These are phyloP conservation scores for Gouania willdenowi DNA, from an alignment of 2,797 vertebrate genomes.

Conservation along the genomic window DNA sequence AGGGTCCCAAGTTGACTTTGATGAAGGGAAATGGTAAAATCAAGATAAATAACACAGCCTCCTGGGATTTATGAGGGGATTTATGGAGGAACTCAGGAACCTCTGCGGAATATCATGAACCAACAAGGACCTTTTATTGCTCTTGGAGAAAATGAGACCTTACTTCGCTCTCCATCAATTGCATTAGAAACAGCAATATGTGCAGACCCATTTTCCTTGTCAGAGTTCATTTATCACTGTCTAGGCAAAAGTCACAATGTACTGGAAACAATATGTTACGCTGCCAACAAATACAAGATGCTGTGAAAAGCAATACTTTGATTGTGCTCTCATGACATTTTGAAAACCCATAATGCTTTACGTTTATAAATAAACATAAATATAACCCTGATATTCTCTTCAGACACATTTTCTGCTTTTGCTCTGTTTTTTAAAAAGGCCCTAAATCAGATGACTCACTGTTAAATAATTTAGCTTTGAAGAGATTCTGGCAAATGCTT, in stretches of 20 bases:
- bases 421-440: too few relatives aligned
- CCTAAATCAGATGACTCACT: too few relatives aligned
- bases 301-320: too few relatives aligned
- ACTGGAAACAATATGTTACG: constrained; percentile 20
- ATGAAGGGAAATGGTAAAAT: constrained; percentile 12
- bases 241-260: constrained; percentile 51
- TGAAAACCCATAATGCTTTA: too few relatives aligned
- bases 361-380: too few relatives aligned
- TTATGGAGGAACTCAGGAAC: background rate
- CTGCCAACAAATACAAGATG: constrained; percentile 44
- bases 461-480: too few relatives aligned
- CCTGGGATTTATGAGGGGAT: background rate
- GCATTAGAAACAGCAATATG: constrained; percentile 47
- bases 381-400: too few relatives aligned
- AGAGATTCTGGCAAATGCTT: too few relatives aligned
- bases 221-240: constrained; percentile 49
- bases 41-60: background rate
- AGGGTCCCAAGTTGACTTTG: background rate
- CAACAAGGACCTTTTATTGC: constrained; percentile 11
- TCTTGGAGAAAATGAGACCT: constrained; percentile 21
- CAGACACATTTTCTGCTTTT: too few relatives aligned
- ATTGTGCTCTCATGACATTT: too few relatives aligned
- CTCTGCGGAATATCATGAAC: too few relatives aligned
- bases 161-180: constrained; percentile 43
- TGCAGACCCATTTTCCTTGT: constrained; percentile 35